Base-by-base conservation (phyloP, 2,888 invertebrate genomes). In the Sussaba pulchella region DNA sequence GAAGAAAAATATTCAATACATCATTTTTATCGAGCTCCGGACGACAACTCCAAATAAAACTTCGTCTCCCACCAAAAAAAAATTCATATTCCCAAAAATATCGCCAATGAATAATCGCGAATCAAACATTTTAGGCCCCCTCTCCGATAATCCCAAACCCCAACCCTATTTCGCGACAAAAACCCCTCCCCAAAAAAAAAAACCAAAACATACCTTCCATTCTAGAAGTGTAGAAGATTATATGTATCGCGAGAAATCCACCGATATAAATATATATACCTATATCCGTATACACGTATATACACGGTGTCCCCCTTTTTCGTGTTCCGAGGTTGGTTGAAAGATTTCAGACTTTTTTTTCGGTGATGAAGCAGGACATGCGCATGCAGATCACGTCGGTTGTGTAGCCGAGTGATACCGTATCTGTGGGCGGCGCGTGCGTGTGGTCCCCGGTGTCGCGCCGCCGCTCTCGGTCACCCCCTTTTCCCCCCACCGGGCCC, bases 351-450 rank as follows among this genome's bases (percentile, higher is more conserved):
- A 74, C 81, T 81, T 84, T 85, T 88, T 88, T 86, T 87, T 83
- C 82, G 75, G 78, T 83, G 82, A 85, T 82, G 84, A 85, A 88
- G 84, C 86, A 88, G 85, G 90, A 91, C 91, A 90, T 88, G 91
- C 89, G 89, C 90, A 91, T 91, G 91, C 91, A 91, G 91, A 92
- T 92, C 92, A 92, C 92, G 92, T 91, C 87, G 91, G 88, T 89
- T n/a, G n/a, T 88, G 89, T 89, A 88, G 87, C 88, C 86, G 64
- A 88, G 90, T 91, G 92, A 92, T 92, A 92, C 88, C 88, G 88
- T 92, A 92, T 92, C 92, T 92, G 92, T 92, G 91, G 92, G 92
- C 91, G 92, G 91, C 89, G 89, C 91, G 90, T 89, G 91, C 90
- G 92, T 92, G 92, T 92, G 92, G 92, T 92, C 92, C 89, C 84